Base-by-base conservation (phyloP, 2,797 vertebrate species). In the Poliocrania exsul region DNA sequence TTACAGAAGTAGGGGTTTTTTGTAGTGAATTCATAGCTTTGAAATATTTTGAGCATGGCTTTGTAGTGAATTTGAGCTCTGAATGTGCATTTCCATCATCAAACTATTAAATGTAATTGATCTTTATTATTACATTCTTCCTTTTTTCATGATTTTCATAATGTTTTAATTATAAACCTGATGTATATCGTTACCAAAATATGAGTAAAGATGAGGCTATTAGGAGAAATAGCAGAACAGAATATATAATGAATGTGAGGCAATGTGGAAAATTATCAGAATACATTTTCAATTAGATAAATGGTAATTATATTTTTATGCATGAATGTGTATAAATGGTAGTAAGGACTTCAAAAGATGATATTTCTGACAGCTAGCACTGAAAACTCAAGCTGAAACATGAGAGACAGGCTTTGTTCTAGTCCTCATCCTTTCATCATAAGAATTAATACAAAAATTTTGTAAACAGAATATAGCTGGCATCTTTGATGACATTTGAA, bases 21-120 rank as follows among this genome's bases (percentile, higher is more conserved):
- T 94, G 37, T 81, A 74, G 77, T 80, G 69, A 33, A 75, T 80
- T 56, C 58, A 67, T 88, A 50, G 20, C 46, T 93, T 93, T 91
- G 71, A 92, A 87, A 89, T 87, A 64, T 35, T 93, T 88, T 64
- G n/a, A 82, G 33, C 40, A 49, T 75, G 53, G 19, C 75, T 87
- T 91, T 94, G 38, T 83, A 89, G 81, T 81, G 82, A 87, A 65
- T 91, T 85, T 91, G 69, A 85, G 42, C 37, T 93, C 61, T 93
- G 54, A 79, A 82, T 88, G 13, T 74, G 28, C 47, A 71, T 85
- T 96, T 91, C 56, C 61, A 78, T 80, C 66, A 75, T 74, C 47
- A 81, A 64, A 71, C 53, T 92, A 77, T 81, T 88, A 87, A 73
- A 67, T 91, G 49, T 67, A 95, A 77, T 85, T 83, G 53, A 80